Evolutionary conservation across 2,797 vertebrate genomes (phyloP).

Genomic region (Artibeus lituratus): DNA sequence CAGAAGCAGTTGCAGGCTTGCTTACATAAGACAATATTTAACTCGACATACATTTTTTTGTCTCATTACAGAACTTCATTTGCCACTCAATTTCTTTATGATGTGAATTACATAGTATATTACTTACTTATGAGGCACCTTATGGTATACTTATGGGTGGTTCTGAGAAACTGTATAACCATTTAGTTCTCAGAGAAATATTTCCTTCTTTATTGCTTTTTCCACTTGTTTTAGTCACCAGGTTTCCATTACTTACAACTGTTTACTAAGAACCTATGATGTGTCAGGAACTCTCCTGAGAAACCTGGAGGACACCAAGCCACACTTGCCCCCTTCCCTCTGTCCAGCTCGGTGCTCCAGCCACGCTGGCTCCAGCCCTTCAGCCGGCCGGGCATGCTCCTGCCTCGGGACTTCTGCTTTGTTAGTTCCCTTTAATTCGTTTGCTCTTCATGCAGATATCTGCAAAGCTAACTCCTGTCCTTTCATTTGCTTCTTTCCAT

Average conservation of each 20-base stretch:
- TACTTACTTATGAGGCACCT: not conserved
- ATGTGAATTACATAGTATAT: not conserved
- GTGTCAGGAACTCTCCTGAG: not conserved
- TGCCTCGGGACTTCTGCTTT: not conserved
- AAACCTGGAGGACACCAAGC: not conserved
- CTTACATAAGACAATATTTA: conserved; percentile 6
- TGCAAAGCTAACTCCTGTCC: not conserved
- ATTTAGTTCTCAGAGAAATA: not conserved
- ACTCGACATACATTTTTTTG: conserved; percentile 44
- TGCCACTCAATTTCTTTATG: conserved; percentile 16
- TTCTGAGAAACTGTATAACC: not conserved
- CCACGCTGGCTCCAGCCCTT: not conserved
- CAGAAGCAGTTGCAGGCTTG: not conserved
- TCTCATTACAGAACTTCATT: not conserved
- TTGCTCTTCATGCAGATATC: not conserved
- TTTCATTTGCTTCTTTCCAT: not conserved
- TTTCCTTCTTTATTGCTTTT: not conserved
- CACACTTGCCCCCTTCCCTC: not conserved
- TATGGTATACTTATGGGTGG: not conserved
- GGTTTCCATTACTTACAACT: not conserved
- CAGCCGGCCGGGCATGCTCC: no score
- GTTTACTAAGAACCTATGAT: not conserved
- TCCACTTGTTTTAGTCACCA: not conserved
- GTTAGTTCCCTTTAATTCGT: not conserved
- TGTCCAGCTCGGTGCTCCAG: not conserved